Evolutionary conservation across 2,113 vertebrate species (phyloP), one percentile per base, ranked within the genome.

Genomic region (Brachyistius frenatus): DNA sequence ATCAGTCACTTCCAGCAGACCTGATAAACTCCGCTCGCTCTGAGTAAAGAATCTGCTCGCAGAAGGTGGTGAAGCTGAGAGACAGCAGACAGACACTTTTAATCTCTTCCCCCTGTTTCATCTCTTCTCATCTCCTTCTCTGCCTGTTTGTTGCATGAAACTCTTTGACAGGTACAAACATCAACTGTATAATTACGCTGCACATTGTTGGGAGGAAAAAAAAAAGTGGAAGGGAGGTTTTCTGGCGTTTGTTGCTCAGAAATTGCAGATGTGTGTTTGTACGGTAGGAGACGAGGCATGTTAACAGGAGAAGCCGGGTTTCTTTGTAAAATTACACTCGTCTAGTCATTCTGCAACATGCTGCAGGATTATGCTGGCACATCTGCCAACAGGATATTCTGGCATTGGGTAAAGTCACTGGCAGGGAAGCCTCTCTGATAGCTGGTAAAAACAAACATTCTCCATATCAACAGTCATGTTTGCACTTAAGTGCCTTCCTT

Each of bases 1-100:
- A 90, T 90, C 87, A 85, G 71, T 90, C 82, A 89, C 41, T 75
- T 33, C 10, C 81, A 77, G 66, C 62, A 84, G 81, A 85, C 61
- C 83, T 66, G 74, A 89, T 88, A 80, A 88, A 86, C 76, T 81
- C 63, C 1, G 66, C 66, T 78, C 56, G 14, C 39, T 36, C 71
- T 76, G 78, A 72, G 73, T 84, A 80, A 69, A 81, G 79, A 83
- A 37, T 57, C 65, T 78, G 73, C 32, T 31, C 78, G 58, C 73
- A 84, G 70, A 78, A 64, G 68, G n/a, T 67, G 58, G 72, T 5
- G 47, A 69, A 75, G 55, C 77, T 66, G n/a, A 16, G 73, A 86
- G 73, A 81, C 69, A n/a, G 83, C 76, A 73, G 62, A 87, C 67
- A 9, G 49, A 23, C 64, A 80, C 73, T 75, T 84, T 83, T 81